phyloP scores from a whole-genome alignment of 1,140 invertebrate species.

The Macrotrachela quadricornifera region DNA sequence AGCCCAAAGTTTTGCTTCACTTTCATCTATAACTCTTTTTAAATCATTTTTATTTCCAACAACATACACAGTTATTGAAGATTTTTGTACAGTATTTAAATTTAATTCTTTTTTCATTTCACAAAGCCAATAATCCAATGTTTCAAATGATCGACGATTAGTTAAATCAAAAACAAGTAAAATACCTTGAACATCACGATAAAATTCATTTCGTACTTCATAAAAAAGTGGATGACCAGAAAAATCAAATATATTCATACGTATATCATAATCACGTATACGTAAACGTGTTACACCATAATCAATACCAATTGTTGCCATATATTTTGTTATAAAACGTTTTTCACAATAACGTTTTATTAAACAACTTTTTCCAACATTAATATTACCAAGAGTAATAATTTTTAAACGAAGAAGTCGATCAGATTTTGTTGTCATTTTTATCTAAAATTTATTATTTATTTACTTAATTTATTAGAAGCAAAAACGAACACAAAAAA shows the following conservation, averaged over 20 bases:
- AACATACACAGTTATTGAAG: no score
- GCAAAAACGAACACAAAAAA: no score
- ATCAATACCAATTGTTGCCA: constrained; percentile 35
- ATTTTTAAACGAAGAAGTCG: constrained; percentile 19
- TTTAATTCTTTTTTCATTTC: constrained; percentile 26
- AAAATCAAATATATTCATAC: constrained; percentile 11
- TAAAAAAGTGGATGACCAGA: constrained; percentile 2
- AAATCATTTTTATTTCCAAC: no score
- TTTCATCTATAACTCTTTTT: constrained; percentile 20
- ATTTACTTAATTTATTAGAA: no score
- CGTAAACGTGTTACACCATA: constrained; percentile 33
- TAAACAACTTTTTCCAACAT: constrained; percentile 31
- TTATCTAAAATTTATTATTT: no score
- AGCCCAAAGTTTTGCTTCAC: constrained; percentile 26
- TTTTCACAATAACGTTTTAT: constrained; percentile 36
- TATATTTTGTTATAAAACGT: constrained; percentile 33
- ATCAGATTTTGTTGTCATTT: no score
- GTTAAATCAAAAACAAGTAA: constrained; percentile 26
- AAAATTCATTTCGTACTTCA: constrained; percentile 31
- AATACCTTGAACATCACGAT: constrained; percentile 27
- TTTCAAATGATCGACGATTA: constrained; percentile 20
- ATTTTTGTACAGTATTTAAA: no score
- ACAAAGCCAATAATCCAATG: constrained; percentile 22
- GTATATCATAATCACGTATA: constrained; percentile 24
- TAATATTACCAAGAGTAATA: constrained; percentile 28